Conservation (phyloP, 2,113 vertebrate species). For the Anguilla japonica region DNA sequence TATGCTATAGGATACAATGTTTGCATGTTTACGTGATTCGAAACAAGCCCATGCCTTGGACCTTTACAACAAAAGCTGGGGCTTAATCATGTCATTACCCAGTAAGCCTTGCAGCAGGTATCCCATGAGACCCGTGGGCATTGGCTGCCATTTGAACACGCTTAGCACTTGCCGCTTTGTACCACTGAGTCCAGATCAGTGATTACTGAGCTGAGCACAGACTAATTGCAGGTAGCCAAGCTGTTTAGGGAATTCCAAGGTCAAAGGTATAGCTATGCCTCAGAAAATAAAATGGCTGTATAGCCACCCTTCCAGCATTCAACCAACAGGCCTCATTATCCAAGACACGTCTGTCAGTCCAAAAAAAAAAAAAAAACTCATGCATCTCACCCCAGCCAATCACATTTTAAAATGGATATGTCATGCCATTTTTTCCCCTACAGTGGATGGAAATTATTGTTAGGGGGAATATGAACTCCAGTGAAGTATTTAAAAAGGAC, state of each 20-base stretch:
- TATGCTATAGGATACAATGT: background rate
- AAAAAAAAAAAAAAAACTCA: slow-evolving; percentile 40
- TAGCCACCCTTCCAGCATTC: slow-evolving; percentile 64
- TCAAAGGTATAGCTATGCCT: slow-evolving; percentile 63
- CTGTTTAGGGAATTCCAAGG: slow-evolving; percentile 59
- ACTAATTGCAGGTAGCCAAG: slow-evolving; percentile 58
- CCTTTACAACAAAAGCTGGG: slow-evolving; percentile 14
- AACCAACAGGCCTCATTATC: slow-evolving; percentile 72
- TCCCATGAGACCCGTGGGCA: background rate
- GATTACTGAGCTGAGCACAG: slow-evolving; percentile 11
- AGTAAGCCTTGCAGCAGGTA: slow-evolving; percentile 13
- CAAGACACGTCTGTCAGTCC: slow-evolving; percentile 63
- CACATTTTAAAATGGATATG: background rate
- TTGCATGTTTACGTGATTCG: background rate
- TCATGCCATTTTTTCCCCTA: background rate
- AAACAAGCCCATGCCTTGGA: slow-evolving; percentile 5
- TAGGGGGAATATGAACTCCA: slow-evolving; percentile 57
- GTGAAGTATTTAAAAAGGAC: slow-evolving; percentile 68
- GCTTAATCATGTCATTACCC: slow-evolving; percentile 34
- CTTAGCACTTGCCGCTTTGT: slow-evolving; percentile 22
- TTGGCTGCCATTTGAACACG: background rate
- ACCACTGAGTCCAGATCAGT: slow-evolving; percentile 26
- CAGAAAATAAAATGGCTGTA: slow-evolving; percentile 45
- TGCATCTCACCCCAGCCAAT: slow-evolving; percentile 43
- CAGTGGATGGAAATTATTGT: slow-evolving; percentile 9